Conservation (phyloP, 2,888 invertebrate genomes). For the Aphidius colemani region DNA sequence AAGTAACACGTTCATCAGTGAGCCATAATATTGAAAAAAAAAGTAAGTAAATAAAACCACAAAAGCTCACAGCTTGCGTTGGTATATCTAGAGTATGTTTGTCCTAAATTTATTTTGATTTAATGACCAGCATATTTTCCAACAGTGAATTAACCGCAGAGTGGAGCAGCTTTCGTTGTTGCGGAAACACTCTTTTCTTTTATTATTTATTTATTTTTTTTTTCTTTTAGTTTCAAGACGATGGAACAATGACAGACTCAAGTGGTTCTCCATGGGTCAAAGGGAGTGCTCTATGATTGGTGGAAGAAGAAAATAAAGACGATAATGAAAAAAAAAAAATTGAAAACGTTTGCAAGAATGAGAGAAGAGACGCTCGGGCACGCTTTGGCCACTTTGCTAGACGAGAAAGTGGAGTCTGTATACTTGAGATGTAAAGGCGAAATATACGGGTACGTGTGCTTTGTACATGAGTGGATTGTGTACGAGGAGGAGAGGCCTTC, state of each 20-base stretch:
- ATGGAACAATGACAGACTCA: slow-evolving; percentile 19
- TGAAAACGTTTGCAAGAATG: slow-evolving; percentile 28
- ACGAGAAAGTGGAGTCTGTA: slow-evolving; percentile 8
- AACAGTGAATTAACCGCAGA: slow-evolving; percentile 47
- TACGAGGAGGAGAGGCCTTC: slow-evolving; percentile 48
- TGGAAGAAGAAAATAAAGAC: neutral
- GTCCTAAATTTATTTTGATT: slow-evolving; percentile 22
- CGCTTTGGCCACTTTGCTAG: slow-evolving; percentile 17
- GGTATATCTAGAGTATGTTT: slow-evolving; percentile 13
- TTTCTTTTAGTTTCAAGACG: slow-evolving; percentile 2
- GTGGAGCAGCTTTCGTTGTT: slow-evolving; percentile 13
- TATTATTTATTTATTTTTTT: neutral
- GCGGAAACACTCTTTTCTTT: slow-evolving; percentile 5
- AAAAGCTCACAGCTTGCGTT: neutral
- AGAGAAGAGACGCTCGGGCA: slow-evolving; percentile 16
- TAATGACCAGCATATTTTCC: slow-evolving; percentile 56
- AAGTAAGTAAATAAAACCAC: neutral
- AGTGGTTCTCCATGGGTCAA: slow-evolving; percentile 15
- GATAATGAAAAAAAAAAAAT: neutral
- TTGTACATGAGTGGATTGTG: slow-evolving; percentile 46
- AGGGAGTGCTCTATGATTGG: slow-evolving; percentile 2
- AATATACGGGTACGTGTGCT: slow-evolving; percentile 52
- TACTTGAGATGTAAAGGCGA: slow-evolving; percentile 28
- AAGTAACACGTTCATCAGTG: slow-evolving; percentile 11
- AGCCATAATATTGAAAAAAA: neutral